phyloP scores from a whole-genome alignment of 1,140 invertebrate genomes.

The Eriosoma lanigerum region DNA sequence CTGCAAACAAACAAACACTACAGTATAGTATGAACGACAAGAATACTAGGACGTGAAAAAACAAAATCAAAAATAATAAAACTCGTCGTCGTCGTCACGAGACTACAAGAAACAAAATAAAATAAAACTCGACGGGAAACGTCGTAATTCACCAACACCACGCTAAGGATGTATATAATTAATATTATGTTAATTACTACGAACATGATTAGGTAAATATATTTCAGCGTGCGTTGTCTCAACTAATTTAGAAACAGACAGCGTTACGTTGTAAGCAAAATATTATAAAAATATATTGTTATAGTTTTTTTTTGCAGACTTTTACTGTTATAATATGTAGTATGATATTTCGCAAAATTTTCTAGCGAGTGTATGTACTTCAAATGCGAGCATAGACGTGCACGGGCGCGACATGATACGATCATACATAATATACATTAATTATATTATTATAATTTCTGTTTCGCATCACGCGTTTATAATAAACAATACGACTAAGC shows the following conservation, averaged over 20 bases:
- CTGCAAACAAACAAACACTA: slow-evolving; percentile 49
- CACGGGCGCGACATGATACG: no score
- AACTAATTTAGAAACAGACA: slow-evolving; percentile 1
- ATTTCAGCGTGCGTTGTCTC: neutral
- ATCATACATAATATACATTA: no score
- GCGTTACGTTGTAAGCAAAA: neutral
- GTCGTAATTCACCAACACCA: no score
- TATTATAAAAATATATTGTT: neutral
- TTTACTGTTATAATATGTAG: no score
- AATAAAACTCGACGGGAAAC: slow-evolving; percentile 8
- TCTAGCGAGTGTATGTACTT: neutral
- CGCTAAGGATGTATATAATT: no score
- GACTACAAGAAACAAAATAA: neutral
- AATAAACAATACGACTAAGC: no score
- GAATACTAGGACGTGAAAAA: neutral
- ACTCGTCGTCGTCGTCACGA: no score
- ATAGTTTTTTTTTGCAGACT: slow-evolving; percentile 14
- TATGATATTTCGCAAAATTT: neutral
- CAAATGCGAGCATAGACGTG: no score
- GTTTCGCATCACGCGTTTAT: no score
- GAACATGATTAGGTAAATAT: no score
- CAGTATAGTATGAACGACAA: slow-evolving; percentile 31
- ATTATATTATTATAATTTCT: no score
- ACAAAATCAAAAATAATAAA: neutral
- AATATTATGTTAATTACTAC: no score